A percentile compares a stretch with the other conserved stretches of the same genome.
Evolutionary conservation across 2,113 vertebrate species (phyloP).

Genomic region (Drymodes brunneopygia): DNA sequence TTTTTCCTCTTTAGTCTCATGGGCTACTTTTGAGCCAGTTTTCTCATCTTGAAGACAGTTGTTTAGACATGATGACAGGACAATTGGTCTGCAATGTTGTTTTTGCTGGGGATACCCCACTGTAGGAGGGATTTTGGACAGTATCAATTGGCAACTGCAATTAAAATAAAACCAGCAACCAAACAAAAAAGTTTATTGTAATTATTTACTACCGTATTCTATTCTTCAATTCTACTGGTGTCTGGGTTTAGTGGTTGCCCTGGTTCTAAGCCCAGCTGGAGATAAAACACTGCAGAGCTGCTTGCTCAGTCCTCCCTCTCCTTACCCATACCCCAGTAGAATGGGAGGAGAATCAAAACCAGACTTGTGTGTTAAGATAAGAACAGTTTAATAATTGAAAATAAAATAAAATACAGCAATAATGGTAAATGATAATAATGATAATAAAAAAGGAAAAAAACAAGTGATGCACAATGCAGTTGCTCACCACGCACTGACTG

Average conservation of each 20-base stretch:
- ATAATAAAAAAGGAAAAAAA: background rate
- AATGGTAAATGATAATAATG: background rate
- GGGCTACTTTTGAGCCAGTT: background rate
- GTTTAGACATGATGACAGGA: background rate
- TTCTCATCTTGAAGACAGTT: background rate
- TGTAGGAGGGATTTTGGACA: background rate
- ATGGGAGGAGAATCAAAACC: background rate
- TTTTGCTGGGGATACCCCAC: background rate
- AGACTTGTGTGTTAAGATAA: background rate
- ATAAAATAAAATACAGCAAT: background rate
- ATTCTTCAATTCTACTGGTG: background rate
- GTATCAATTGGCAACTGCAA: background rate
- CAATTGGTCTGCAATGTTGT: background rate
- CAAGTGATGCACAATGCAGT: background rate
- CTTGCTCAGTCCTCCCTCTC: background rate
- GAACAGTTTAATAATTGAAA: background rate
- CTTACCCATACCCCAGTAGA: background rate
- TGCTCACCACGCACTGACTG: fast-evolving
- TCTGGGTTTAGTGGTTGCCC: background rate
- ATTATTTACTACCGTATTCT: background rate
- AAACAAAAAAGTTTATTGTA: background rate
- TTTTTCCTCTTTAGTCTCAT: background rate
- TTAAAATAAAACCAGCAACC: fast-evolving
- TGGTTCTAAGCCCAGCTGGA: background rate
- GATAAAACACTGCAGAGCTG: fast-evolving